A percentile compares a stretch with the other conserved stretches of the same genome.
Evolutionary conservation across 2,797 vertebrate genomes (phyloP).

Genomic region (Characodon lateralis): DNA sequence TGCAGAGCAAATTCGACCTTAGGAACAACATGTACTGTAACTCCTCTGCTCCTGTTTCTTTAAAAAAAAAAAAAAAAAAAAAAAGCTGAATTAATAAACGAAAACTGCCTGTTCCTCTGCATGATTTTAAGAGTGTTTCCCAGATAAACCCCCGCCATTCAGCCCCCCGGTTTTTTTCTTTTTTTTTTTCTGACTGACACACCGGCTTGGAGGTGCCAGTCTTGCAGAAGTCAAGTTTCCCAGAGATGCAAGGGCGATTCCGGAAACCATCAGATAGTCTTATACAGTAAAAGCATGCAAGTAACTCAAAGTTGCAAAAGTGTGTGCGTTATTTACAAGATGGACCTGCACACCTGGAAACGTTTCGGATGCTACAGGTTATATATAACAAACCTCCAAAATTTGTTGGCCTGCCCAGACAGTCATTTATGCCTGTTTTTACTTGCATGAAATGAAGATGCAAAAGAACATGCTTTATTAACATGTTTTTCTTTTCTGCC

Average conservation of each 20-base stretch:
- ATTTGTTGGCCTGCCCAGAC: neutral
- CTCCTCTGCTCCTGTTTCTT: constrained; percentile 19
- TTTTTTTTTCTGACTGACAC: constrained; percentile 57
- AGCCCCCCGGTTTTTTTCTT: constrained; percentile 17
- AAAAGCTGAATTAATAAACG: neutral
- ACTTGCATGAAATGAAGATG: neutral
- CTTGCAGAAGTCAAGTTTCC: constrained; percentile 45
- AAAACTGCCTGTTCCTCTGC: neutral
- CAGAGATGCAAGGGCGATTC: neutral
- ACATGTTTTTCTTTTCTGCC: neutral
- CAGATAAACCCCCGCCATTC: constrained; percentile 50
- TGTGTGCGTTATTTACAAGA: too few species aligned
- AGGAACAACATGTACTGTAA: constrained; percentile 29
- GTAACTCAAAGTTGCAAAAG: too few species aligned
- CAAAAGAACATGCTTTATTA: neutral
- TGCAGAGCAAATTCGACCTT: constrained; percentile 33
- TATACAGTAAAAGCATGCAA: constrained; percentile 51
- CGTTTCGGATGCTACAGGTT: too few species aligned
- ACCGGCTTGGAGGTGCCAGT: constrained; percentile 66
- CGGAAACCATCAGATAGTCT: constrained; percentile 10
- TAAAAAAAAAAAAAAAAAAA: neutral
- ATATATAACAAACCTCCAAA: too few species aligned
- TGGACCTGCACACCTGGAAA: neutral
- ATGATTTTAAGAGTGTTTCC: neutral
- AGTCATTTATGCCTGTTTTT: neutral